phyloP scores from a whole-genome alignment of 2,888 invertebrate genomes.

The Lepas anatifera region DNA sequence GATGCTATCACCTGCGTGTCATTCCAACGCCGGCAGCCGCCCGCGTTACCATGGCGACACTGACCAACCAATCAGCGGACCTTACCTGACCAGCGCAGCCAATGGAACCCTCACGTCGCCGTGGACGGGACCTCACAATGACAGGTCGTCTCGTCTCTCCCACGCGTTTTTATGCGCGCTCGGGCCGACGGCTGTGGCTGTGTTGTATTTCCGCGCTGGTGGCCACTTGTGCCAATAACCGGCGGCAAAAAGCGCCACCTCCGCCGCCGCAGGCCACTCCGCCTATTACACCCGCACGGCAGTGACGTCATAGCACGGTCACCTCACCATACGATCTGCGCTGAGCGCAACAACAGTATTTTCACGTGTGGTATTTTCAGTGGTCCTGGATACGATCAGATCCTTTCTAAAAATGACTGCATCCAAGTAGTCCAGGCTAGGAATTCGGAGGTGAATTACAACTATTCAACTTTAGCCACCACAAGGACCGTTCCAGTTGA shows the following conservation, averaged over 20 bases:
- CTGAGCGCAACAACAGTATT: too few species aligned
- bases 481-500: too few species aligned
- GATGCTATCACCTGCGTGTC: slow-evolving; percentile 2
- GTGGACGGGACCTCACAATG: background rate
- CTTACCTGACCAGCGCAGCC: background rate
- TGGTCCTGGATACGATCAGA: too few species aligned
- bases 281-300: too few species aligned
- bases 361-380: too few species aligned
- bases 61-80: background rate
- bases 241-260: background rate
- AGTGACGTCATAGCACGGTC: too few species aligned
- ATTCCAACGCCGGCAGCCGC: background rate
- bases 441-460: too few species aligned
- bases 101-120: background rate
- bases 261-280: background rate
- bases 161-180: background rate
- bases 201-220: background rate
- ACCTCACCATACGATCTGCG: too few species aligned
- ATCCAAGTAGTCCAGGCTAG: too few species aligned
- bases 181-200: background rate
- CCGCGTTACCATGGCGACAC: slow-evolving; percentile 1
- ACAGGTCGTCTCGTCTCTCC: background rate
- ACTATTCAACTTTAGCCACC: too few species aligned
- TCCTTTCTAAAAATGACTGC: too few species aligned
- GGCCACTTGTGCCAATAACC: background rate